Base-by-base conservation (phyloP, 92 coral and sea anemone species). In the Parazoanthus darwini region DNA sequence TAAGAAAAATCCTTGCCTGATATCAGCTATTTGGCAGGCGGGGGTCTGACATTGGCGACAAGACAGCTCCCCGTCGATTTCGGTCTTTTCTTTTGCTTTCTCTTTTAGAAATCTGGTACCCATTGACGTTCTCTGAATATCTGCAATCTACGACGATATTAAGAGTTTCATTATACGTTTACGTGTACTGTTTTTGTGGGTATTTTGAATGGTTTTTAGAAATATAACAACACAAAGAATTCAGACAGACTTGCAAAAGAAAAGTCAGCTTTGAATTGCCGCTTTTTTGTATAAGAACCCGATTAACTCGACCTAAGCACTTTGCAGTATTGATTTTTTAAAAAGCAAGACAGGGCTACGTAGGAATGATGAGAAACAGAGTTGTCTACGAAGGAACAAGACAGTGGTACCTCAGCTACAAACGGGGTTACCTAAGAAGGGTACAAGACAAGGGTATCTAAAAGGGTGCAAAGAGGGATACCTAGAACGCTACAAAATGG, bases 11-110 rank as follows among this genome's bases (percentile, higher is more conserved):
- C 90, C 86, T 67, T 94, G 87, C 59, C 92, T 56, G 81, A 93
- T 92, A 6, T 78, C 79, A 38, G 86, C 46, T 77, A 89, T 85
- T 48, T 56, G 82, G 65, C 96, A 93, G 8, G 92, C 96, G 29
- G 78, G 73, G 56, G 29, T 85, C 82, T 90, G 89, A 73, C 96
- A 93, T 76, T 87, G 87, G 58, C 91, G 89, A 51, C 96, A 93
- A 54, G 85, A 93, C 73, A 93, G 85, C 0, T 80, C 78, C 16
- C 88, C 94, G n/a, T 88, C 89, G 15, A 68, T 77, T 18, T 67
- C 37, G 59, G 51, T 66, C 36, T 63, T 85, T 35, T 46, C 46
- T 5, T 33, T 87, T 51, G 76, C 39, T 33, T 79, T 91, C 54
- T 88, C 80, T 51, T 82, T 88, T 3, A 5, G 33, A 9, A 68